Evolutionary conservation across 1,140 invertebrate species (phyloP).

Genomic region (Bombus confusus): DNA sequence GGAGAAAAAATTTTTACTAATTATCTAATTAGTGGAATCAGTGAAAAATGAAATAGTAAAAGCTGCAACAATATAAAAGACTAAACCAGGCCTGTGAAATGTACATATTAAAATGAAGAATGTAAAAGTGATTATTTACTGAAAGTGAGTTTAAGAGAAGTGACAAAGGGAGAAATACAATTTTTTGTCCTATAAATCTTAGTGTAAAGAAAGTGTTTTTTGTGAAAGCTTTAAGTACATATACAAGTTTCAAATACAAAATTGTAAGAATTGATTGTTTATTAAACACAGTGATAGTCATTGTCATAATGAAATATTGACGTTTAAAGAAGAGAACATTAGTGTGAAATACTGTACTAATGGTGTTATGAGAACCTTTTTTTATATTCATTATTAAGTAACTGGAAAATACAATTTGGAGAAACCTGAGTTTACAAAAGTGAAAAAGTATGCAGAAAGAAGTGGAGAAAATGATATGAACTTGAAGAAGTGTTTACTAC

Average conservation of each 20-base stretch:
- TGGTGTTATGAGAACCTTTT: constrained; percentile 19
- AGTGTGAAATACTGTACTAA: constrained; percentile 34
- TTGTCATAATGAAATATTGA: background rate
- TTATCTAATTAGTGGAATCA: background rate
- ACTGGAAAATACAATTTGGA: constrained; percentile 31
- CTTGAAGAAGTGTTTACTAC: constrained; percentile 2
- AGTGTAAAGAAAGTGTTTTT: constrained; percentile 54
- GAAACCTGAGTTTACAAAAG: constrained; percentile 10
- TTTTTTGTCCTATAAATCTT: constrained; percentile 40
- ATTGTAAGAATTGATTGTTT: constrained; percentile 28
- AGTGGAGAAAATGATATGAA: background rate
- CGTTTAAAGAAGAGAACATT: constrained; percentile 14
- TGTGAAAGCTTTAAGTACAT: constrained; percentile 28
- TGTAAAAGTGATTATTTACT: constrained; percentile 46
- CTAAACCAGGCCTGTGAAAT: constrained; percentile 41
- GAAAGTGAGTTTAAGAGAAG: constrained; percentile 46
- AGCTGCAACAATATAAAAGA: constrained; percentile 40
- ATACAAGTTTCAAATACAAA: constrained; percentile 32
- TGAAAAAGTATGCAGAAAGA: background rate
- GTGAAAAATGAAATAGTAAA: constrained; percentile 30
- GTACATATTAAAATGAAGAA: constrained; percentile 52
- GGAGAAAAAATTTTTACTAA: constrained; percentile 80
- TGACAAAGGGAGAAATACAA: constrained; percentile 39
- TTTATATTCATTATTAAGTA: constrained; percentile 22
- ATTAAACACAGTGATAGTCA: constrained; percentile 6